phyloP scores from a whole-genome alignment of 2,113 vertebrate species.

The Baryphthengus martii region DNA sequence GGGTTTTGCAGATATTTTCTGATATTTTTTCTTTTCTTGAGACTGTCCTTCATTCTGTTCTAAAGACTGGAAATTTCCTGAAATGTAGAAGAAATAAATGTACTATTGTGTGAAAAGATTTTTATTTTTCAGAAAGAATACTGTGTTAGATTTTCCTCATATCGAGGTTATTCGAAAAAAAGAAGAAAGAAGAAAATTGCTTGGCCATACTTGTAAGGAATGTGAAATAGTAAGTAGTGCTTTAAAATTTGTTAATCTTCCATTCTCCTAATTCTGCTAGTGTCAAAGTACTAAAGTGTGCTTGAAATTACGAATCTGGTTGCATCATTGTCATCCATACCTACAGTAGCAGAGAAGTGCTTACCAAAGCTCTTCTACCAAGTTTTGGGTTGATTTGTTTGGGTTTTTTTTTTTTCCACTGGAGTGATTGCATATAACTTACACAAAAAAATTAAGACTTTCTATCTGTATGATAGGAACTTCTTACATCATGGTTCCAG shows the following conservation, averaged over 20 bases:
- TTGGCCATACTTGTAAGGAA: slow-evolving; percentile 93
- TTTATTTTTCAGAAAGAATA: slow-evolving; percentile 68
- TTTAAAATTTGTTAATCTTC: not conserved
- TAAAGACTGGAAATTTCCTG: not conserved
- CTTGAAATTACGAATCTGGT: not conserved
- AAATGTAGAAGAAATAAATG: not conserved
- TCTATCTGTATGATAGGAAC: not conserved
- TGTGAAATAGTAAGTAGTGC: slow-evolving; percentile 88
- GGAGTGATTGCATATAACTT: not conserved
- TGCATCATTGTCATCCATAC: not conserved
- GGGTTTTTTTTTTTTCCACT: not conserved
- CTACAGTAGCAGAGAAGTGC: not conserved
- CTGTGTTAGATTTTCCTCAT: slow-evolving; percentile 80
- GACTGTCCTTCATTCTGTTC: not conserved
- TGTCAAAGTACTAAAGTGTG: not conserved
- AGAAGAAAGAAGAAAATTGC: slow-evolving; percentile 92
- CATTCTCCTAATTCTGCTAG: not conserved
- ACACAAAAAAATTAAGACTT: no score
- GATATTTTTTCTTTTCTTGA: not conserved
- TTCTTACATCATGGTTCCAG: not conserved
- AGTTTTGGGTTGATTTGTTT: not conserved
- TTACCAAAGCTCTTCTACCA: not conserved
- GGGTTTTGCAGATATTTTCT: not conserved
- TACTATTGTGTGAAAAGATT: not conserved
- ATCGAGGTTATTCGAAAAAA: slow-evolving; percentile 93